These are phyloP conservation scores for Dendrocincla tyrannina DNA, from an alignment of 2,797 vertebrate genomes.

Conservation along the genomic window DNA sequence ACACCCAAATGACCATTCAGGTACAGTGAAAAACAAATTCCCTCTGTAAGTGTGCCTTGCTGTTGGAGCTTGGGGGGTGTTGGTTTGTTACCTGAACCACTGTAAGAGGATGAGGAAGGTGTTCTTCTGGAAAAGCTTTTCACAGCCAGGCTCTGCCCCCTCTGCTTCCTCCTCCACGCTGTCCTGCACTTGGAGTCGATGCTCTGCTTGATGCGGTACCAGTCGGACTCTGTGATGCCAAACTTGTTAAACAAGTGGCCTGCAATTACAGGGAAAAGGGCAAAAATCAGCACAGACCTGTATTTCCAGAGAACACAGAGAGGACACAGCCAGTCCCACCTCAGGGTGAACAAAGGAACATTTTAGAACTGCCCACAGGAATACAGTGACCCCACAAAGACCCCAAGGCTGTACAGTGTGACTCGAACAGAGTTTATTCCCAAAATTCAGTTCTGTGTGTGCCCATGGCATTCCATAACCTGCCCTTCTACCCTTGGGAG, in stretches of 20 bases:
- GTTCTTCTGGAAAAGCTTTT: conserved; percentile 97
- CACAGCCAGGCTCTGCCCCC: conserved; percentile 95
- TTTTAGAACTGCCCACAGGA: background rate
- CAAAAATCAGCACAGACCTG: background rate
- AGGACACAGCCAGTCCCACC: too few relatives aligned
- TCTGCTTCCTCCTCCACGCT: conserved; percentile 95
- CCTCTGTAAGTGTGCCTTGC: background rate
- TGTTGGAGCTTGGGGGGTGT: too few relatives aligned
- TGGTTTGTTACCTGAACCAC: conserved; percentile 72
- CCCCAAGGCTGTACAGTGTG: background rate
- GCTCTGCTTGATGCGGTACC: conserved; percentile 99
- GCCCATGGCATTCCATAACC: background rate
- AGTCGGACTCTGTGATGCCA: conserved; percentile 93
- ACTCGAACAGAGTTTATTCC: background rate
- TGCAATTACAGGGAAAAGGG: conserved; percentile 54
- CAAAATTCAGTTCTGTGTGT: background rate
- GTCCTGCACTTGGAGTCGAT: conserved; percentile 99
- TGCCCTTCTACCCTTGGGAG: background rate
- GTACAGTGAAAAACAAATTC: background rate
- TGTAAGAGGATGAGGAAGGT: conserved; percentile 80
- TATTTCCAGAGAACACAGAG: fast-evolving
- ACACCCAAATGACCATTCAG: background rate
- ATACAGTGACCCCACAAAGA: background rate
- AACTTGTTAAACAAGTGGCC: conserved; percentile 98
- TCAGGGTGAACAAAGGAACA: background rate